Evolutionary conservation across 1,140 invertebrate genomes (phyloP), one percentile per base, ranked within the genome.

Genomic region (Drosophila cardini): DNA sequence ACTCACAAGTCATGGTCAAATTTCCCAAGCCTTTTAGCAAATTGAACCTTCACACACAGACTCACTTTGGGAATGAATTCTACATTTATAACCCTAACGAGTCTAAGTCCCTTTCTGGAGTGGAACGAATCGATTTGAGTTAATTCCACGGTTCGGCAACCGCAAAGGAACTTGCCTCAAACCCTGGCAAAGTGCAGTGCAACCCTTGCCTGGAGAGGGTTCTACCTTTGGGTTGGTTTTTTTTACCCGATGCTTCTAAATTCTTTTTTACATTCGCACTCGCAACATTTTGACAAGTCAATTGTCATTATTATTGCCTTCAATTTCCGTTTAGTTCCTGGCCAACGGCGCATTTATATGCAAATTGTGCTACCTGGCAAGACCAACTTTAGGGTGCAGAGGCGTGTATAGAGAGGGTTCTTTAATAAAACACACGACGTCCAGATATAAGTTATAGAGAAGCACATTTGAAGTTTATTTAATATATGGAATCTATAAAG

Each of bases 231-330:
- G 36, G 34, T 32, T 52, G 10, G 21, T 36, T 56, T 57, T 57
- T 32, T 30, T 68, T 10, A 10, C 10, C 42, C 36, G 15, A 9
- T 32, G 30, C 15, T 15, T 45, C 38, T 38, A 9, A 4, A 4
- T 62, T 36, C 11, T 30, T 40, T 46, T 60, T 8, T 40, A 18
- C 16, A 15, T 15, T 52, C 50, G 65, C 36, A 56, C 30, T 72
- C 38, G 53, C 46, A 73, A 73, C 71, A 61, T 61, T 73, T 69
- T 68, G 64, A 69, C 71, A 73, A 69, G 64, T 73, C 71, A 73
- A 69, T 73, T 73, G 71, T 68, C 64, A 62, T 69, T 60, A 48
- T 69, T 69, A 68, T 73, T 69, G 50, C 50, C 63, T 61, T 55
- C 56, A 68, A 73, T 68, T 68, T 68, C 64, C 64, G 63, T 42